Evolutionary conservation across 1,140 invertebrate genomes (phyloP), one percentile per base, ranked within the genome.

Genomic region (Pollicipes pollicipes): DNA sequence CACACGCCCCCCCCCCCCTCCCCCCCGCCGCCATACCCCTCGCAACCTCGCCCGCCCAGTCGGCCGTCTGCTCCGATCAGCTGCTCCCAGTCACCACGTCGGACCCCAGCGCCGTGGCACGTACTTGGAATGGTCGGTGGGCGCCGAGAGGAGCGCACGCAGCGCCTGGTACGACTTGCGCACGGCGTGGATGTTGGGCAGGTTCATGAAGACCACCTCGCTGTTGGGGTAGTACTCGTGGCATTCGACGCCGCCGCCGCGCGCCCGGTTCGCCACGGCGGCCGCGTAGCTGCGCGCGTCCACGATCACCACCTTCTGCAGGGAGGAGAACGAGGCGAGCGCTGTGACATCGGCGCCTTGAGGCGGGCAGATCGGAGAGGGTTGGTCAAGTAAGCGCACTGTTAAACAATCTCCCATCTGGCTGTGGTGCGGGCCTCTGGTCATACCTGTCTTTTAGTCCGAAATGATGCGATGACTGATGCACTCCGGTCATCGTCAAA

Each of bases 101-200:
- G 63, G 63, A n/a, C 26, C n/a, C n/a, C n/a, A 68, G 29, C 68
- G n/a, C n/a, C 35, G 35, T 35, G 10, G 68, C 32, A 69, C 32
- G 10, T 27, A 69, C 13, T 27, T 29, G 27, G 29, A 32, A 4
- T 64, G 69, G 70, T 78, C 74, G n/a, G 73, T 66, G 45, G 66
- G 17, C 45, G 72, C 30, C 68, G 75, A 73, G 66, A 81, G 80
- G 6, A 84, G 75, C 16, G 75, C 73, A 30, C 84, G 73, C 3
- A 85, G 72, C 69, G 79, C 77, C 68, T 79, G 75, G 74, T 84
- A 86, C 73, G 82, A 83, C 75, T 91, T 92, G 37, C 95, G 83
- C 76, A 98, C 91, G 69, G 90, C 87, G 81, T 98, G 95, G 73
- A 98, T 98, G 81, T 98, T 98, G 69, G 93, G 90, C 78, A 98